Base-by-base conservation (phyloP, 92 coral and sea anemone species). In the Bergia puertoricense region DNA sequence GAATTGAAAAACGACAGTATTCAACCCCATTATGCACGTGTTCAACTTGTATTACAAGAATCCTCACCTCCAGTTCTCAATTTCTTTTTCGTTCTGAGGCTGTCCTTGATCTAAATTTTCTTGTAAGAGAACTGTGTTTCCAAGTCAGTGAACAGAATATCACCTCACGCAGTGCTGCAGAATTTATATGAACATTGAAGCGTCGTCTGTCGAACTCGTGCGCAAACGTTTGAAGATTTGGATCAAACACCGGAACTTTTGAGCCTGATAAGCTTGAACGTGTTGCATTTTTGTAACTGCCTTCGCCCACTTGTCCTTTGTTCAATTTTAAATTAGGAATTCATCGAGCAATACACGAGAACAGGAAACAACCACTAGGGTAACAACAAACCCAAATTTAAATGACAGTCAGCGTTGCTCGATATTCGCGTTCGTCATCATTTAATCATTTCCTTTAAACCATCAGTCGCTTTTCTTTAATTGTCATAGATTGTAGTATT, bases 201-300 rank as follows among this genome's bases (percentile, higher is more conserved):
- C n/a, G 69, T 62, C n/a, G 69, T 20, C 69, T 62, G 69, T 62
- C 69, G 69, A 62, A 18, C 13, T 62, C 69, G 69, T 62, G 23
- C 69, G n/a, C 69, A 62, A 62, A 62, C 69, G 69, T 62, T 62
- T 62, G 69, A 62, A 62, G 69, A 62, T 62, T 62, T 62, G n/a
- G 69, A 62, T 62, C 69, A 62, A 62, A 62, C 69, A 62, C 69
- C 69, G 69, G 69, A 62, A 62, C 69, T 62, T 6, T 2, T 62
- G 20, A 6, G 5, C n/a, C 30, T 20, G 69, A 62, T 62, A 62
- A 62, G 69, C n/a, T 23, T 18, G 69, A 62, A 62, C 30, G 69
- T 62, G 69, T 62, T 62, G 69, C 69, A 62, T 62, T 62, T 62
- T 20, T 62, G 69, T 6, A 62, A 62, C 69, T 62, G n/a, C 69